These are phyloP conservation scores for Caerostris darwini DNA, from an alignment of 1,140 invertebrate genomes.

Conservation along the genomic window DNA sequence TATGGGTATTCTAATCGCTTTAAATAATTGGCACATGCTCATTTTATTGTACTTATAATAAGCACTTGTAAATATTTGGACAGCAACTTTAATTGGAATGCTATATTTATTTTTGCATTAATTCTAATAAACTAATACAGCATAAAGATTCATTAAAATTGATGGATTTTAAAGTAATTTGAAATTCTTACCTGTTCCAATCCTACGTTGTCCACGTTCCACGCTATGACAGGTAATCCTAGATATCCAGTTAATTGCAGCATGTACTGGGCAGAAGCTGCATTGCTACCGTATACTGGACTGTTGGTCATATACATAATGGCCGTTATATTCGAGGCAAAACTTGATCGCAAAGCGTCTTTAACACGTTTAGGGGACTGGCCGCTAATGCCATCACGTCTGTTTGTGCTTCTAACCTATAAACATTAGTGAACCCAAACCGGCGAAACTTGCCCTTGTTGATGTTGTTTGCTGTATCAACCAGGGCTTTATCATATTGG, in stretches of 20 bases:
- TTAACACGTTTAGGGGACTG: conserved; percentile 85
- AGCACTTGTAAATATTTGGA: too few species aligned
- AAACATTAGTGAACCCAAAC: conserved; percentile 27
- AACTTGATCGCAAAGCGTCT: conserved; percentile 93
- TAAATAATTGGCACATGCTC: too few species aligned
- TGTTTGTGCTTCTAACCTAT: conserved; percentile 11
- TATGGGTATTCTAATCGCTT: too few species aligned
- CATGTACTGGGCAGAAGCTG: conserved; percentile 95
- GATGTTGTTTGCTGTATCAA: conserved; percentile 85
- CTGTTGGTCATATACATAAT: conserved; percentile 96
- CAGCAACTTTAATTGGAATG: too few species aligned
- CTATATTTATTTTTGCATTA: too few species aligned
- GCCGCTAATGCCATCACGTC: conserved; percentile 84
- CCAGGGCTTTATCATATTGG: conserved; percentile 87
- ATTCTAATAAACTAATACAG: too few species aligned
- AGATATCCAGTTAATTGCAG: conserved; percentile 92
- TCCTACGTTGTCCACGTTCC: conserved; percentile 96
- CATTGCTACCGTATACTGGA: conserved; percentile 91
- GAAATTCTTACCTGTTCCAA: conserved; percentile 85
- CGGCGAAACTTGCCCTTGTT: conserved; percentile 83
- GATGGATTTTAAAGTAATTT: too few species aligned
- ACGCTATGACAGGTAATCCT: conserved; percentile 92
- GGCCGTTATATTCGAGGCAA: conserved; percentile 93
- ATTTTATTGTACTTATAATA: too few species aligned
- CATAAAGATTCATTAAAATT: too few species aligned